phyloP scores from a whole-genome alignment of 2,113 vertebrate species.

The Tapirus terrestris region DNA sequence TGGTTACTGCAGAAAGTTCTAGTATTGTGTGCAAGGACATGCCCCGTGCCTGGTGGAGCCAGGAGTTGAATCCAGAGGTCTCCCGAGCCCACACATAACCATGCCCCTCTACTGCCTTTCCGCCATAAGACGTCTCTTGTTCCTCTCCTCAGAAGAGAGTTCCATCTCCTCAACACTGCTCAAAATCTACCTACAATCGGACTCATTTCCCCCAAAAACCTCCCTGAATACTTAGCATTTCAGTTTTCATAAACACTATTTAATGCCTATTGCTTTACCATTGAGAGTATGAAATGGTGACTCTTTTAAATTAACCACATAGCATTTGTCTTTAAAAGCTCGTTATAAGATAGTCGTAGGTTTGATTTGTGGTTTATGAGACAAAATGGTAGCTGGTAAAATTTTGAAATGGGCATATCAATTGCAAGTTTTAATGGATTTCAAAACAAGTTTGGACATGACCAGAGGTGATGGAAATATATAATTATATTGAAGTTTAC shows the following conservation, averaged over 20 bases:
- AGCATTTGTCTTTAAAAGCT: neutral
- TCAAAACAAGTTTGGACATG: constrained; percentile 22
- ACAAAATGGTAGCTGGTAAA: neutral
- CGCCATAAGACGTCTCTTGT: neutral
- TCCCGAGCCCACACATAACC: rapidly evolving
- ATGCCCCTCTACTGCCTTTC: rapidly evolving
- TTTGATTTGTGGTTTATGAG: neutral
- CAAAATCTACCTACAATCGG: neutral
- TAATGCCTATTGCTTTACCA: neutral
- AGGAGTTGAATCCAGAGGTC: neutral
- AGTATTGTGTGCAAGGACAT: neutral
- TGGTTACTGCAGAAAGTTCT: neutral
- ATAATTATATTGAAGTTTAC: neutral
- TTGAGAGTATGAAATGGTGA: neutral
- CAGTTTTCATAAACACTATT: neutral
- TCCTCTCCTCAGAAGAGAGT: neutral
- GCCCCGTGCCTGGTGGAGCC: neutral
- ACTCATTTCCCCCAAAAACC: neutral
- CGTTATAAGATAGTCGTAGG: neutral
- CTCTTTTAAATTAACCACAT: neutral
- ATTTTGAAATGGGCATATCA: neutral
- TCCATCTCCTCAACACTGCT: neutral
- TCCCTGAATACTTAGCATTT: neutral
- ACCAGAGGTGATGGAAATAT: neutral
- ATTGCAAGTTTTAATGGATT: neutral